Percentiles rank a stretch among this genome's conserved stretches.
phyloP scores from a whole-genome alignment of 2,797 vertebrate genomes.

The Gephyroberyx darwinii region DNA sequence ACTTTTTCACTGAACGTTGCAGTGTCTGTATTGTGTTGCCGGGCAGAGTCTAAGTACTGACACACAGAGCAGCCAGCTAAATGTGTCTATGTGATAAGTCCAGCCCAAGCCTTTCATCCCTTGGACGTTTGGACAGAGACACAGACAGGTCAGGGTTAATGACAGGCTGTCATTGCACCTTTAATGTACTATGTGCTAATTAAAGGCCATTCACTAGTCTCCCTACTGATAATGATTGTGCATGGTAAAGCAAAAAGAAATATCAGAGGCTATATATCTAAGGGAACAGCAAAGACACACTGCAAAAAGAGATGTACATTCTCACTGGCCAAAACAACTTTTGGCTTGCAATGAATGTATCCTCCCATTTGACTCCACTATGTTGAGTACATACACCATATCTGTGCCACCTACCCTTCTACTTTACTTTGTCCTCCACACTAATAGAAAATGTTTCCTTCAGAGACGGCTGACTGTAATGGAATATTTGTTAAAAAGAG shows the following conservation, averaged over 20 bases:
- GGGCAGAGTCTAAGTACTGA: constrained; percentile 46
- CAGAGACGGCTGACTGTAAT: constrained; percentile 83
- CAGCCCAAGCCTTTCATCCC: constrained; percentile 72
- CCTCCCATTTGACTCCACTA: neutral
- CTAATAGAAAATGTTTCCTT: constrained; percentile 75
- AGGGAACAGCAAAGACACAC: neutral
- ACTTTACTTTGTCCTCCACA: neutral
- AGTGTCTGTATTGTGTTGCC: constrained; percentile 58
- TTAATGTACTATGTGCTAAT: constrained; percentile 79
- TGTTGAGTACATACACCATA: constrained; percentile 22
- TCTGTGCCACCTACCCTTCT: neutral
- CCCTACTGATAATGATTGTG: constrained; percentile 43
- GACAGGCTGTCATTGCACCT: constrained; percentile 75
- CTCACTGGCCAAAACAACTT: neutral
- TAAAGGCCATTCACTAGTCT: constrained; percentile 60
- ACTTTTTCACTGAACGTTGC: neutral
- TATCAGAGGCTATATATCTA: neutral
- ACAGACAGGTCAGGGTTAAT: constrained; percentile 78
- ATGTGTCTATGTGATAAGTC: constrained; percentile 70
- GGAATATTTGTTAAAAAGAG: constrained; percentile 85
- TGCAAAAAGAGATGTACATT: neutral
- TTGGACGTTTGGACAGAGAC: constrained; percentile 67
- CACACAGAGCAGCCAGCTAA: constrained; percentile 51
- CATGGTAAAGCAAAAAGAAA: neutral
- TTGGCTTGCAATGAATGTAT: neutral